Evolutionary conservation across 2,888 invertebrate genomes (phyloP).

Genomic region (Nymphalis c-album): DNA sequence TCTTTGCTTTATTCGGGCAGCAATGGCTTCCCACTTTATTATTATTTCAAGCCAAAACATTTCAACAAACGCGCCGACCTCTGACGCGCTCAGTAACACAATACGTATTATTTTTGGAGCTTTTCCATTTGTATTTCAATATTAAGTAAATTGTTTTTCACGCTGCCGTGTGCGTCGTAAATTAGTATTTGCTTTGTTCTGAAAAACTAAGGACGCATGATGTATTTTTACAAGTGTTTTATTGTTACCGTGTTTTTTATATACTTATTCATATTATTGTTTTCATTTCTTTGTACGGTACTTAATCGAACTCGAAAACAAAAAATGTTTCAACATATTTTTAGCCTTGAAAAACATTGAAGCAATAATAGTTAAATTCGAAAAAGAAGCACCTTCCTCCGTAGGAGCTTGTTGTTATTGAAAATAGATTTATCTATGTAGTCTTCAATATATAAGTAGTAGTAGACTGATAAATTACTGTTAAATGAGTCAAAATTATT

Average conservation of each 20-base stretch:
- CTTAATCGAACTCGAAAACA: no score
- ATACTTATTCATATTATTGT: not conserved
- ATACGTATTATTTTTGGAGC: conserved; percentile 52
- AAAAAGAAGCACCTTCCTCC: no score
- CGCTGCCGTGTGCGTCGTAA: conserved; percentile 25
- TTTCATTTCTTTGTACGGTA: not conserved
- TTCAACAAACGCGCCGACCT: conserved; percentile 41
- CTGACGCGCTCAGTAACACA: conserved; percentile 44
- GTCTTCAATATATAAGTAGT: no score
- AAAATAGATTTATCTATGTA: no score
- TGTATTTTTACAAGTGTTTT: conserved; percentile 14
- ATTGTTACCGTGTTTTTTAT: conserved; percentile 6
- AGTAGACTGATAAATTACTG: no score
- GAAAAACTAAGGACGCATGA: conserved; percentile 26
- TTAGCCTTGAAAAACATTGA: no score
- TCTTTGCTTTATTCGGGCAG: conserved; percentile 57
- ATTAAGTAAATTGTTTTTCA: conserved; percentile 36
- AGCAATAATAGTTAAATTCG: no score
- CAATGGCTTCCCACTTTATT: conserved; percentile 57
- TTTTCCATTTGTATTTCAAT: conserved; percentile 45
- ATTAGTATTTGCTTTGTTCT: conserved; percentile 33
- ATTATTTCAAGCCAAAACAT: conserved; percentile 63
- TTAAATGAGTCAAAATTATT: no score
- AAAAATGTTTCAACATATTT: no score
- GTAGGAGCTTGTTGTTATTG: no score